These are phyloP conservation scores for Aplodontia rufa DNA, from an alignment of 2,113 vertebrate genomes.

Conservation along the genomic window DNA sequence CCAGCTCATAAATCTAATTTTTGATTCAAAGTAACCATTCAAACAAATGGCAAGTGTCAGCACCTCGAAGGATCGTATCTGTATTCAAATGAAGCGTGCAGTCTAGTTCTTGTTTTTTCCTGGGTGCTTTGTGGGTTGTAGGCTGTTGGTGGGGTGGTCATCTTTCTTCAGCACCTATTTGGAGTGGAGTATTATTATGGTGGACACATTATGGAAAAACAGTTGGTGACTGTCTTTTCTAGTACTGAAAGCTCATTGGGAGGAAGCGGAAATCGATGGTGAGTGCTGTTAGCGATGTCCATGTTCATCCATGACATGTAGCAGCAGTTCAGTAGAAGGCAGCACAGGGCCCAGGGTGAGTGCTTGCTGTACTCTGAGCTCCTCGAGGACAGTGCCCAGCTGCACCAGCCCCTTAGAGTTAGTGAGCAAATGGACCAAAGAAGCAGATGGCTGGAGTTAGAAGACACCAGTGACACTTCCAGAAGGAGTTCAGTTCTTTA, in stretches of 20 bases:
- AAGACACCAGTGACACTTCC: neutral
- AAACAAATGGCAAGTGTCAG: neutral
- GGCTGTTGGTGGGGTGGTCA: neutral
- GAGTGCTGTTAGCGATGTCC: neutral
- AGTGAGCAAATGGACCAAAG: neutral
- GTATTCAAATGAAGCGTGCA: neutral
- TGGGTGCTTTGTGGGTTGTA: neutral
- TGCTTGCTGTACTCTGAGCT: neutral
- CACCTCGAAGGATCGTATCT: neutral
- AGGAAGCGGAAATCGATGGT: neutral
- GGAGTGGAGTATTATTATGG: neutral
- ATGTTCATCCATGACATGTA: fast-evolving
- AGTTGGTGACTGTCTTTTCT: too few relatives aligned
- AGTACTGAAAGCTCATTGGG: neutral
- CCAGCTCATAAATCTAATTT: neutral
- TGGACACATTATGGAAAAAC: neutral
- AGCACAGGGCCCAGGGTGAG: too few relatives aligned
- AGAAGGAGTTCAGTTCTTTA: neutral
- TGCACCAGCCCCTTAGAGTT: neutral
- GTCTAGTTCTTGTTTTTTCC: neutral
- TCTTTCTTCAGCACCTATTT: neutral
- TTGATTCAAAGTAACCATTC: neutral
- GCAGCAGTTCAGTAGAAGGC: neutral
- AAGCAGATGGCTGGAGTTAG: neutral
- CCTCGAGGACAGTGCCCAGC: neutral